Base-by-base conservation (phyloP, 1,140 invertebrate species). In the Monochamus saltuarius region DNA sequence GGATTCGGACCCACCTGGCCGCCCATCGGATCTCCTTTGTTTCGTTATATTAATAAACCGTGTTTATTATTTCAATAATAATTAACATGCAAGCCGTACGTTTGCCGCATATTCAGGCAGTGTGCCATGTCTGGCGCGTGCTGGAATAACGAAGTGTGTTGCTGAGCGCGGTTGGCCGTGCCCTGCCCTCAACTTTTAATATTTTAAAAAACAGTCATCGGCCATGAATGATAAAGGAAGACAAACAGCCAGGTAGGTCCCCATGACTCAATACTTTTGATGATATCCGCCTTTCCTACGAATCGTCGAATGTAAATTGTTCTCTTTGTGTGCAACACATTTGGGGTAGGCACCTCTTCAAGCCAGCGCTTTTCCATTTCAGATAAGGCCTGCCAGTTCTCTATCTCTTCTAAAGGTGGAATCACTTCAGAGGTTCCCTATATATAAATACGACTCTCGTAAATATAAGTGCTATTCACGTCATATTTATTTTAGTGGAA, bases 111-210 rank as follows among this genome's bases (percentile, higher is more conserved):
- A 65, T 65, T 69, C 68, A 67, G 56, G 57, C 62, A 59, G 63
- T 69, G 68, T 65, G 52, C 65, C 57, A 62, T 65, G 68, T 65
- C 65, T 69, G 65, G 65, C 68, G 57, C 68, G 68, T 69, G 68
- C 68, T 69, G 22, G 56, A 59, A 60, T 51, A 64, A 55, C 10
- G 19, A 51, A 16, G 22, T 35, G 49, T 51, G 49, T 54, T 45
- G 56, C 29, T 50, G 57, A 29, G 22, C 22, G 22, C 22, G 22
- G 22, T 29, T 29, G 22, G 22, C 22, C 54, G 39, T 42, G 62
- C 56, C 62, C 50, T 53, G 40, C 57, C 62, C 57, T 59, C 17
- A 35, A 39, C 49, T 47, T 59, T 60, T 64, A 63, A 63, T 63
- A 63, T 62, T 62, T 62, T 57, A 40, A 22, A 29, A 29, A 29